Evolutionary conservation across 2,797 vertebrate species (phyloP), one percentile per base, ranked within the genome.

Genomic region (Oreortyx pictus): DNA sequence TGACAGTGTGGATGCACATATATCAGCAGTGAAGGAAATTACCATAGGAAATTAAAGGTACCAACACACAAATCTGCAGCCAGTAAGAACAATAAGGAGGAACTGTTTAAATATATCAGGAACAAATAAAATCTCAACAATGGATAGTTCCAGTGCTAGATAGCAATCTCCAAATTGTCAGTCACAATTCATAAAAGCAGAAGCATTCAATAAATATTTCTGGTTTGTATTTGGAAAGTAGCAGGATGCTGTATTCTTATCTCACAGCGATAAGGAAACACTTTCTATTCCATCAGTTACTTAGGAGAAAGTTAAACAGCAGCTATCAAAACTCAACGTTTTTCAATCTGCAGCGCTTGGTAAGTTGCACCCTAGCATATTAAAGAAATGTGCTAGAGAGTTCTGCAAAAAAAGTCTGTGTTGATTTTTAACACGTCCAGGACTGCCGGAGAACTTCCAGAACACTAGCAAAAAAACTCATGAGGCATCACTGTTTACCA

Each of bases 41-140:
- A 92, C 71, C 49, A 29, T 83, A 88, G 94, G 92, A 96, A 95
- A 86, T 92, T 96, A 88, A 95, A 95, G 93, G 87, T 81, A 96
- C 52, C 64, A 92, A 95, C 74, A 93, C 27, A 87, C 62, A 94
- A 95, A 89, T 86, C 71, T 88, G 74, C 77, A 88, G 82, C 73
- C 85, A 88, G 79, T 57, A 76, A 94, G 96, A 95, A 95, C 95
- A 96, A 94, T 94, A 77, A 92, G 89, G 83, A 94, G 94, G 87
- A 95, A 96, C 88, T 82, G 50, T 80, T 91, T 80, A 71, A 91
- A 92, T 61, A 52, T 76, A 89, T 67, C 87, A 93, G 94, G 89
- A 95, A 95, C 87, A 94, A 96, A 96, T 73, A 91, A 86, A 89
- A 82, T 82, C 87, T 77, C 76, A 84, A 94, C 87, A 95, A 93